Percentiles rank a stretch among this genome's conserved stretches.
These are phyloP conservation scores for Drosophila anomelani DNA, from an alignment of 2,888 invertebrate species.

Conservation along the genomic window DNA sequence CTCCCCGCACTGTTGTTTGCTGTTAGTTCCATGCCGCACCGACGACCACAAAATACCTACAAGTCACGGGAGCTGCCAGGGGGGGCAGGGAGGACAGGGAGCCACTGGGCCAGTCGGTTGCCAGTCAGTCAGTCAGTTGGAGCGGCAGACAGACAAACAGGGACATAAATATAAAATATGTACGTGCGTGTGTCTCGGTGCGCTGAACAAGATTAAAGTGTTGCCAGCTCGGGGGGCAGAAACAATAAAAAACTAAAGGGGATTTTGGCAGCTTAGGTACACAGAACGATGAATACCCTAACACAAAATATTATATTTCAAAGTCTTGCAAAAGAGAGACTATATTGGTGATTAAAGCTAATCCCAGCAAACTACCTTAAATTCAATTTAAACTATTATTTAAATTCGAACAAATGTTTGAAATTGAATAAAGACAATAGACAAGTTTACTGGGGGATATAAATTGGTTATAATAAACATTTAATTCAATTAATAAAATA, in stretches of 20 bases:
- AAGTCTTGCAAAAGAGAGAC: too few relatives aligned
- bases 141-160: slow-evolving; percentile 58
- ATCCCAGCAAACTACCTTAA: neutral
- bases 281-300: slow-evolving; percentile 10
- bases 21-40: slow-evolving; percentile 64
- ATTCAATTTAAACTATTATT: neutral
- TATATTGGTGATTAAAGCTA: neutral
- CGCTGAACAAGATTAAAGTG: slow-evolving; percentile 76
- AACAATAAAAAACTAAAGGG: slow-evolving; percentile 38
- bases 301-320: neutral
- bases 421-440: too few relatives aligned
- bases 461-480: neutral
- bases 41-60: slow-evolving; percentile 73
- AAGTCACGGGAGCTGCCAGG: slow-evolving; percentile 57
- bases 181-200: slow-evolving; percentile 33
- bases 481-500: neutral
- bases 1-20: slow-evolving; percentile 42
- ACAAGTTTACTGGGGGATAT: neutral
- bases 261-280: slow-evolving; percentile 1
- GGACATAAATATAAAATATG: slow-evolving; percentile 80
- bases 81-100: neutral
- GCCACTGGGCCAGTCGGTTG: slow-evolving; percentile 15
- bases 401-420: neutral
- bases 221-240: slow-evolving; percentile 44
- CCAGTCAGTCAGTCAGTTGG: slow-evolving; percentile 69